A percentile compares a stretch with the other conserved stretches of the same genome.
Conservation (phyloP, 2,888 invertebrate genomes). For the Ochropleura leucogaster region DNA sequence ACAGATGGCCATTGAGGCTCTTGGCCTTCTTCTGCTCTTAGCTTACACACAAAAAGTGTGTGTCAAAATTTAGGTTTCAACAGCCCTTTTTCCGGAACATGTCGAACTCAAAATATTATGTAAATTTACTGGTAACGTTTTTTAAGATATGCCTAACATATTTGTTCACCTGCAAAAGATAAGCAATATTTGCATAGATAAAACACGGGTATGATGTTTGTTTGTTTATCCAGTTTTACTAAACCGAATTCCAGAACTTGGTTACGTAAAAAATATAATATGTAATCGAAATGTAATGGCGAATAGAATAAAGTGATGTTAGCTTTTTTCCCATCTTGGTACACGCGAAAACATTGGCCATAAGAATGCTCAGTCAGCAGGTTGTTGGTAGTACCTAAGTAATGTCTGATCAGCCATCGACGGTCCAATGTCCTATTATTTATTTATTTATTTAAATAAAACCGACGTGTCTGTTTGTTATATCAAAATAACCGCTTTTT, state of each 20-base stretch:
- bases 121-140: constrained; percentile 25
- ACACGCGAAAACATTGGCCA: neutral
- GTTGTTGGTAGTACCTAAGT: too few species aligned
- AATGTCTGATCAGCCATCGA: too few species aligned
- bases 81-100: constrained; percentile 6
- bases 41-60: too few species aligned
- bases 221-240: constrained; percentile 31
- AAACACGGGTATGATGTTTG: constrained; percentile 46
- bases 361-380: too few species aligned
- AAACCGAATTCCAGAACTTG: constrained; percentile 3
- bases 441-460: too few species aligned
- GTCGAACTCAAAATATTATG: constrained; percentile 26
- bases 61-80: neutral
- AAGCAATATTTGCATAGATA: constrained; percentile 68
- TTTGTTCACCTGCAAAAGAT: constrained; percentile 66
- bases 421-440: too few species aligned
- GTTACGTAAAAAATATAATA: constrained; percentile 14
- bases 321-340: neutral
- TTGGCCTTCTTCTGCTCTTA: too few species aligned
- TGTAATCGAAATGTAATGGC: too few species aligned
- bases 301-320: too few species aligned
- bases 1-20: too few species aligned
- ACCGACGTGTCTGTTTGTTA: too few species aligned
- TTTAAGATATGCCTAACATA: constrained; percentile 23
- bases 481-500: too few species aligned